A percentile compares a stretch with the other conserved stretches of the same genome.
phyloP scores from a whole-genome alignment of 2,113 vertebrate species.

The Herpetotheres cachinnans region DNA sequence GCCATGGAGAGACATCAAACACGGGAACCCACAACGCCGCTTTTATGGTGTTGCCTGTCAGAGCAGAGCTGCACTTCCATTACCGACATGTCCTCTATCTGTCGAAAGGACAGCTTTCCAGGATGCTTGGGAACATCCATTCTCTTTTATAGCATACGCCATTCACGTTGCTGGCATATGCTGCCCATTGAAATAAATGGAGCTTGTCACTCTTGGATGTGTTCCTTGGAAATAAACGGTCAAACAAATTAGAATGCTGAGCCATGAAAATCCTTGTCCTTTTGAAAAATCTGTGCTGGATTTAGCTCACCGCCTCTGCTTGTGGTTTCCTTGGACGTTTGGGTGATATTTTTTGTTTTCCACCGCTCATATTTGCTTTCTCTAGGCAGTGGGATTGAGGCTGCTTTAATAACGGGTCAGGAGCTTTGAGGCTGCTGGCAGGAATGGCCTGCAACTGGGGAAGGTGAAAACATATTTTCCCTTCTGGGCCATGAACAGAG shows the following conservation, averaged over 20 bases:
- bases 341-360: constrained; percentile 22
- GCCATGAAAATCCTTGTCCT: constrained; percentile 54
- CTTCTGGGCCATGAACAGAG: neutral
- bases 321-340: neutral
- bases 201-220: constrained; percentile 66
- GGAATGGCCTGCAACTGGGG: neutral
- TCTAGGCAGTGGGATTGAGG: neutral
- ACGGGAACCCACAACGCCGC: neutral
- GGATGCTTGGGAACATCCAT: constrained; percentile 45
- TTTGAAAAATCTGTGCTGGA: constrained; percentile 54
- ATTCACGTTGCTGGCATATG: constrained; percentile 53
- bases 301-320: neutral
- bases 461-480: neutral
- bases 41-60: constrained; percentile 33
- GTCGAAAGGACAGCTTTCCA: constrained; percentile 27
- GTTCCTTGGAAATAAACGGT: constrained; percentile 62
- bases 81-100: constrained; percentile 7
- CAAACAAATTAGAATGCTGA: constrained; percentile 61
- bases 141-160: constrained; percentile 51
- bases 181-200: constrained; percentile 66
- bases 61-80: constrained; percentile 8
- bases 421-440: neutral
- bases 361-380: neutral
- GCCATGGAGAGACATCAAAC: neutral
- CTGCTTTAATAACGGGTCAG: neutral